Base-by-base conservation (phyloP, 2,113 vertebrate genomes). In the Atherinomorus stipes region DNA sequence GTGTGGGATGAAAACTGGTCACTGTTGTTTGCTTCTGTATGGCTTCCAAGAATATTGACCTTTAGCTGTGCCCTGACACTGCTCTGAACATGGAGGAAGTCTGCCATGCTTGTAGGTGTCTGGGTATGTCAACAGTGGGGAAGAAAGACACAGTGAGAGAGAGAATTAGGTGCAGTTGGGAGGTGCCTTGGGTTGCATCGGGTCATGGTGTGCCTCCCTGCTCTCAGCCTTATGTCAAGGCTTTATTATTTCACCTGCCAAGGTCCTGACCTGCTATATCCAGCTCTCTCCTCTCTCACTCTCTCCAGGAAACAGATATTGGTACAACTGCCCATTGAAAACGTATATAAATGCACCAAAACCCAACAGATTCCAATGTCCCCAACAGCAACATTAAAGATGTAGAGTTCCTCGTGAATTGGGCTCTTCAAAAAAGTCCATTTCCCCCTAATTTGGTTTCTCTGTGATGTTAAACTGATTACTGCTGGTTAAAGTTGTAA, bases 171-270 rank as follows among this genome's bases (percentile, higher is more conserved):
- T 77, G 79, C 72, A 56, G 76, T 66, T 74, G 72, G 83, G 83
- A 79, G 81, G 81, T 67, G 76, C 83, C 68, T 71, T 60, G 71
- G 74, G 80, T 74, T 64, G 65, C 81, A 13, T 19, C 37, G 65
- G 74, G 75, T 80, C 78, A 25, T 78, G 78, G 78, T 54, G 83
- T 42, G 86, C 83, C 77, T 85, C 84, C 86, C 84, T 47, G 79
- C 87, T 87, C 83, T 76, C 83, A 64, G 73, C 89, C 90, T 79
- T 90, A 88, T 90, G 87, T 83, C 85, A 85, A 58, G 78, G 74
- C 66, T 89, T 87, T 88, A 86, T 89, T 83, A 74, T 80, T 78
- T 71, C 75, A 76, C 64, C 64, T 85, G 83, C 90, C 90, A 89
- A 90, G 87, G 87, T 85, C 86, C 69, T 78, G 85, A 86, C 80